phyloP scores from a whole-genome alignment of 2,888 invertebrate genomes.

The Epinotia brunnichana region DNA sequence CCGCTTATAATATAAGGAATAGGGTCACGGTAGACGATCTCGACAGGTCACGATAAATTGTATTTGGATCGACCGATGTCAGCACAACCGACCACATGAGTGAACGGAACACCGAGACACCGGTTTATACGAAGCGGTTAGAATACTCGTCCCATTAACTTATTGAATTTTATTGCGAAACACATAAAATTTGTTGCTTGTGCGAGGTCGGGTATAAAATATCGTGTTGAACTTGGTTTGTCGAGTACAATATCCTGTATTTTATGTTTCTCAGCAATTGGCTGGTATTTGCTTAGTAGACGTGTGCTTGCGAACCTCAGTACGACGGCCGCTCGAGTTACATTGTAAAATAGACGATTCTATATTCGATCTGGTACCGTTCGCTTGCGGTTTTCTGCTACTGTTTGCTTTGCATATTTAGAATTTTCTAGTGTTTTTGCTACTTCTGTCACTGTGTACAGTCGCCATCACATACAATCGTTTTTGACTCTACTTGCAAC shows the following conservation, averaged over 20 bases:
- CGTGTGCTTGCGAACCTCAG: neutral
- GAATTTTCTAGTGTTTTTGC: too few relatives aligned
- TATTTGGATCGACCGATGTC: neutral
- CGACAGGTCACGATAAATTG: neutral
- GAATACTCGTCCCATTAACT: slow-evolving; percentile 33
- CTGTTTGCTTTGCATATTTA: too few relatives aligned
- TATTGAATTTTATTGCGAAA: slow-evolving; percentile 28
- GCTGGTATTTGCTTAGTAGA: slow-evolving; percentile 5
- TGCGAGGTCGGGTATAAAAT: slow-evolving; percentile 25
- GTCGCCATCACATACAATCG: too few relatives aligned
- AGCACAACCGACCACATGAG: slow-evolving; percentile 5
- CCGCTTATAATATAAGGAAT: too few relatives aligned
- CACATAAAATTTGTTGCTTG: slow-evolving; percentile 20
- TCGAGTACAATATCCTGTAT: neutral
- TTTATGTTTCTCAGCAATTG: neutral
- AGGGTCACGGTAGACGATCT: neutral
- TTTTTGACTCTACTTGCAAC: too few relatives aligned
- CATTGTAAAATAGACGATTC: neutral
- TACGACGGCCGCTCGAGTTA: neutral
- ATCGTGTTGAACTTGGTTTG: slow-evolving; percentile 9
- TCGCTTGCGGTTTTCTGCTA: neutral
- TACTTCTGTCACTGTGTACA: too few relatives aligned
- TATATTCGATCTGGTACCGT: neutral
- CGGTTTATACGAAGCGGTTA: slow-evolving; percentile 8
- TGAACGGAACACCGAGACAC: neutral